Conservation (phyloP, 2,888 invertebrate species). For the Leptarthrus brevirostris region DNA sequence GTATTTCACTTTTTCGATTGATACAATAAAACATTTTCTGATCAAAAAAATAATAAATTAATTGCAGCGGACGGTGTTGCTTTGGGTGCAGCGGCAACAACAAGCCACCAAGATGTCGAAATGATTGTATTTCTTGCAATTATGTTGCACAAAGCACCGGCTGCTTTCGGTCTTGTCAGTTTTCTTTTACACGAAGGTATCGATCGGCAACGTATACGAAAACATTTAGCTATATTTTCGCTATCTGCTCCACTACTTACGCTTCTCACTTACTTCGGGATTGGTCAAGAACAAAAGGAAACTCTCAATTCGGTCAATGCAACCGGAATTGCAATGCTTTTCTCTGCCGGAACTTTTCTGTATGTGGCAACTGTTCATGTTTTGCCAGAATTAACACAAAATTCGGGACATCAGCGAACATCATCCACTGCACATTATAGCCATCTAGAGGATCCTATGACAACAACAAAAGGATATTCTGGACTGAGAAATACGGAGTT, state of each 20-base stretch:
- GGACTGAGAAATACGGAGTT: slow-evolving; percentile 84
- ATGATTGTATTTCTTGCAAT: slow-evolving; percentile 98
- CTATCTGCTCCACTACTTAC: slow-evolving; percentile 91
- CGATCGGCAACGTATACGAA: slow-evolving; percentile 84
- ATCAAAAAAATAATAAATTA: slow-evolving; percentile 30
- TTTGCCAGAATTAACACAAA: slow-evolving; percentile 88
- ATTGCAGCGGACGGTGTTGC: slow-evolving; percentile 93
- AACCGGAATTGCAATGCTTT: slow-evolving; percentile 97
- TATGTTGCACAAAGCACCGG: slow-evolving; percentile 99
- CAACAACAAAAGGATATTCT: slow-evolving; percentile 57
- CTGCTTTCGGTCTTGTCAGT: slow-evolving; percentile 98
- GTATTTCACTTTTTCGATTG: too few species aligned
- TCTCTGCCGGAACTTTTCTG: slow-evolving; percentile 98
- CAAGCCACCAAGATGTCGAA: slow-evolving; percentile 95
- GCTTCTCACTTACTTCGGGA: slow-evolving; percentile 90
- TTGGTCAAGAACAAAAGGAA: slow-evolving; percentile 93
- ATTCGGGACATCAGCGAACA: slow-evolving; percentile 63
- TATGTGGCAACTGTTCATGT: slow-evolving; percentile 99
- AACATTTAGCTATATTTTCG: slow-evolving; percentile 92
- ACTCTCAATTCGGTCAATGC: slow-evolving; percentile 89
- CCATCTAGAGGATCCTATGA: slow-evolving; percentile 59
- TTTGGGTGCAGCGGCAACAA: slow-evolving; percentile 97
- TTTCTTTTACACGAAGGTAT: slow-evolving; percentile 95
- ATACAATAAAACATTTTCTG: too few species aligned
- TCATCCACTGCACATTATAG: slow-evolving; percentile 51